These are phyloP conservation scores for Hepsetus odoe DNA, from an alignment of 2,113 vertebrate species.

Conservation along the genomic window DNA sequence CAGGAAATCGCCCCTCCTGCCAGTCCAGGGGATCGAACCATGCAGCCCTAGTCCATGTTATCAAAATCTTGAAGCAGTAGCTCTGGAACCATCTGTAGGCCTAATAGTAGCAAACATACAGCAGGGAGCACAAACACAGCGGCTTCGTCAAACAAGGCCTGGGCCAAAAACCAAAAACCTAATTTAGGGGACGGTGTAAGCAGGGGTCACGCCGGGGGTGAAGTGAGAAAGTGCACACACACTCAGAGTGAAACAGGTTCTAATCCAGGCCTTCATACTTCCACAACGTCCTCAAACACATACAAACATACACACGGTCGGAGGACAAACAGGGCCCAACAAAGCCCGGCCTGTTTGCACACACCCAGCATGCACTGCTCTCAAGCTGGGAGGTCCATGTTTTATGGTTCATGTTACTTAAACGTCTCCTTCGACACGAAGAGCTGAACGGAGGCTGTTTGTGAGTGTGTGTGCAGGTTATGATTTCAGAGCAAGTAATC, in stretches of 20 bases:
- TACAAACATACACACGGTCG: conserved; percentile 15
- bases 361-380: conserved; percentile 1
- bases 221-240: conserved; percentile 7
- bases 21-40: too few relatives aligned
- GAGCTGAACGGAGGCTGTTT: conserved; percentile 1
- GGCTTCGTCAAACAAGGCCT: conserved; percentile 22
- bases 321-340: conserved; percentile 18
- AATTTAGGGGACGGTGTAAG: neutral
- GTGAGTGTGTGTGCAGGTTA: neutral
- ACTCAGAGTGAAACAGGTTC: neutral
- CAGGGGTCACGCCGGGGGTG: neutral
- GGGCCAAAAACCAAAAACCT: neutral
- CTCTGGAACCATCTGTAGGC: too few relatives aligned
- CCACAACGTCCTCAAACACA: neutral
- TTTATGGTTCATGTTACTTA: conserved; percentile 28
- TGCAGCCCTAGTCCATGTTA: too few relatives aligned
- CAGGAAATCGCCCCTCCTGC: too few relatives aligned
- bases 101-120: too few relatives aligned
- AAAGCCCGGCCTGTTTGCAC: conserved; percentile 5
- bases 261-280: neutral
- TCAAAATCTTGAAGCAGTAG: too few relatives aligned
- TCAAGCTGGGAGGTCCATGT: conserved; percentile 35
- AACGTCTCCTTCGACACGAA: neutral
- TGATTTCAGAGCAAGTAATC: neutral
- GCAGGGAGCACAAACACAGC: conserved; percentile 16